Percentiles rank a stretch among this genome's conserved stretches.
These are phyloP conservation scores for Percopsis transmontana DNA, from an alignment of 2,113 vertebrate species.

Conservation along the genomic window DNA sequence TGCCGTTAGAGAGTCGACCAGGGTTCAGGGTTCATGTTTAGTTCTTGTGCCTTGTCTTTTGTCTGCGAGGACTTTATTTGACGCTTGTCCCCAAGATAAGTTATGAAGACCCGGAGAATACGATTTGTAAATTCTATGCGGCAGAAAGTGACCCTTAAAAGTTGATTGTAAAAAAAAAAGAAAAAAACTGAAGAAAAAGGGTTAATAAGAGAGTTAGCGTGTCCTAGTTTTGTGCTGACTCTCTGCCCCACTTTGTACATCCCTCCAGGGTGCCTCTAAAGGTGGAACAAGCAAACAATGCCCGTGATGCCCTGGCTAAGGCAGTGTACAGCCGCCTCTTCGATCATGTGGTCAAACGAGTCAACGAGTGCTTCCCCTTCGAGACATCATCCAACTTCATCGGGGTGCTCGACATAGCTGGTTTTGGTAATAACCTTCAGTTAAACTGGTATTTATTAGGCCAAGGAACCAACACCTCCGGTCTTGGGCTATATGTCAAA, in stretches of 20 bases:
- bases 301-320: constrained; percentile 95
- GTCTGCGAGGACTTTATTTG: constrained; percentile 11
- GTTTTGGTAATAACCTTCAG: constrained; percentile 85
- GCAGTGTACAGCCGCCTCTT: constrained; percentile 96
- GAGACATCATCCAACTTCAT: constrained; percentile 92
- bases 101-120: not conserved
- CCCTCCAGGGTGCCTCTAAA: constrained; percentile 91
- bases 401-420: constrained; percentile 97
- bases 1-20: constrained; percentile 21
- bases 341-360: constrained; percentile 95
- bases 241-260: constrained; percentile 52
- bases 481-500: not conserved
- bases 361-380: constrained; percentile 97
- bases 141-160: not conserved
- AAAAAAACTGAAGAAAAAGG: not conserved
- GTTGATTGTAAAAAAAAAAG: too few relatives aligned
- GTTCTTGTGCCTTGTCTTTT: constrained; percentile 36
- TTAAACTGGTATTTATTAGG: not conserved
- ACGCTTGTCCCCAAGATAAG: not conserved
- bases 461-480: not conserved
- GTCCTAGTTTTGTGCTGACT: constrained; percentile 52
- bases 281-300: constrained; percentile 97
- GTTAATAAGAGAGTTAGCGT: constrained; percentile 19
- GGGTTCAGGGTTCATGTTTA: constrained; percentile 43
- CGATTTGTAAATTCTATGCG: not conserved